Evolutionary conservation across 2,888 invertebrate species (phyloP).

Genomic region (Melanotus villosus): DNA sequence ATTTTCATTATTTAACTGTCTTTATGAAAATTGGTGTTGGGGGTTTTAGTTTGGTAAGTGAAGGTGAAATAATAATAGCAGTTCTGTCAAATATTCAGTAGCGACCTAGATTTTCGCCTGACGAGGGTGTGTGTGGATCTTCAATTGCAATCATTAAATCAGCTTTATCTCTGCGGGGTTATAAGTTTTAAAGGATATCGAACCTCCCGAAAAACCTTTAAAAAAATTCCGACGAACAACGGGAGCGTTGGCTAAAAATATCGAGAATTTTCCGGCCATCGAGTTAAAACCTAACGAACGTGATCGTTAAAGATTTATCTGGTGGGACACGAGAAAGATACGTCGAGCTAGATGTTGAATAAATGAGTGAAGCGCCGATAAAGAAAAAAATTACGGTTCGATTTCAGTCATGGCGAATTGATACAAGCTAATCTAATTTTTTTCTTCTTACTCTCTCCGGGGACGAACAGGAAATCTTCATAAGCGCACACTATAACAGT

Average conservation of each 20-base stretch:
- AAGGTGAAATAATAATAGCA: conserved; percentile 19
- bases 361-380: conserved; percentile 24
- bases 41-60: not conserved
- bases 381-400: conserved; percentile 22
- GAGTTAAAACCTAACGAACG: conserved; percentile 16
- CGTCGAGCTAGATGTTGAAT: conserved; percentile 8
- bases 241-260: not conserved
- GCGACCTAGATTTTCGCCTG: not conserved
- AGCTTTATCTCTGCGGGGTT: too few species aligned
- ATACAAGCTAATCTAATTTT: conserved; percentile 20
- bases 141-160: too few species aligned
- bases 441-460: too few species aligned
- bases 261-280: conserved; percentile 5
- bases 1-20: conserved; percentile 30
- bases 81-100: not conserved
- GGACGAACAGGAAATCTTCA: conserved; percentile 4
- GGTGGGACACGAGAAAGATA: conserved; percentile 21
- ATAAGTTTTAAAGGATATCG: too few species aligned
- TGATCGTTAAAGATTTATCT: conserved; percentile 21
- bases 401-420: conserved; percentile 3
- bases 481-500: not conserved
- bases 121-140: not conserved
- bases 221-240: conserved; percentile 1
- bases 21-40: conserved; percentile 18
- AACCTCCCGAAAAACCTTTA: too few species aligned